Evolutionary conservation across 2,113 vertebrate species (phyloP).

Genomic region (Dromiciops gliroides): DNA sequence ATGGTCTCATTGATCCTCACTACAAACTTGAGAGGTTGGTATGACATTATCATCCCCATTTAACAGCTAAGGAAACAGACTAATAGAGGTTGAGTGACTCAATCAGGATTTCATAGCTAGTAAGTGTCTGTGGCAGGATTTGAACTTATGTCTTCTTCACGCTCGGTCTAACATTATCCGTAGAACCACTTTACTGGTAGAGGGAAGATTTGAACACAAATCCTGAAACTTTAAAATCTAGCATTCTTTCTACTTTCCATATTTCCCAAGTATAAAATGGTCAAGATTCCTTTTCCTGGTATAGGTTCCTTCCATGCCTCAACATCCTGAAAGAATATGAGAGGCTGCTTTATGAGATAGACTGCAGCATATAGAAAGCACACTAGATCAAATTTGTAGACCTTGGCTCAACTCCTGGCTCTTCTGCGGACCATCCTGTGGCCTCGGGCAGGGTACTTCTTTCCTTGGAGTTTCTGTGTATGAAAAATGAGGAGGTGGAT

Average conservation of each 20-base stretch:
- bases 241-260: background rate
- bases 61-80: background rate
- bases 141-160: background rate
- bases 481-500: constrained; percentile 18
- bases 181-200: background rate
- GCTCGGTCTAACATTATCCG: too few relatives aligned
- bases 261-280: background rate
- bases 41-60: background rate
- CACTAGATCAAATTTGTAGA: background rate
- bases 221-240: background rate
- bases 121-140: background rate
- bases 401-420: background rate
- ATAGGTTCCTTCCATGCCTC: background rate
- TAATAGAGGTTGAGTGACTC: background rate
- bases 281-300: too few relatives aligned
- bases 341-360: too few relatives aligned
- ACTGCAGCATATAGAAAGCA: too few relatives aligned
- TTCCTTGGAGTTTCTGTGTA: background rate
- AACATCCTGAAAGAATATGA: background rate
- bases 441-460: background rate
- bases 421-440: background rate
- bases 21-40: background rate
- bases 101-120: background rate
- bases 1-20: background rate
- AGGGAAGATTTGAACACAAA: background rate